These are phyloP conservation scores for Heterodera schachtii DNA, from an alignment of 1,140 invertebrate genomes.

Conservation along the genomic window DNA sequence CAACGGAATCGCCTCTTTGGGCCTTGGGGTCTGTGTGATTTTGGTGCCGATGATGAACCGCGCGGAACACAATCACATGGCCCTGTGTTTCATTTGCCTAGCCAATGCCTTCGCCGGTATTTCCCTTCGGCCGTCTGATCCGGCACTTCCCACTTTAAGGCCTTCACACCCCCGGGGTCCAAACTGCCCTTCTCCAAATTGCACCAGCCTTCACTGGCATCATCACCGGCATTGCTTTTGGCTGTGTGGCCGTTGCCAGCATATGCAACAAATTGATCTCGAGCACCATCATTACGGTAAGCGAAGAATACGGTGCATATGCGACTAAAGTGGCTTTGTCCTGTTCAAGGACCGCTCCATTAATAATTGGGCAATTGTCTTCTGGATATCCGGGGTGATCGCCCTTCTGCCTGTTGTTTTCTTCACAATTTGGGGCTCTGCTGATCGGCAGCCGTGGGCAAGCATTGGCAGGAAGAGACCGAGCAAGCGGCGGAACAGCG, in stretches of 20 bases:
- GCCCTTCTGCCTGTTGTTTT: slow-evolving; percentile 45
- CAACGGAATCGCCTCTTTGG: slow-evolving; percentile 61
- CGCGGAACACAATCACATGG: slow-evolving; percentile 38
- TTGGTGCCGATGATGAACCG: slow-evolving; percentile 53
- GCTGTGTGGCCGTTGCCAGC: slow-evolving; percentile 58
- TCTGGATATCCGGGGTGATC: slow-evolving; percentile 41
- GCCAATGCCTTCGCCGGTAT: slow-evolving; percentile 63
- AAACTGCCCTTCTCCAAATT: slow-evolving; percentile 62
- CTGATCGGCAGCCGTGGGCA: slow-evolving; percentile 40
- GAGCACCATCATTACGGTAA: slow-evolving; percentile 23
- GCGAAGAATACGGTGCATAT: neutral
- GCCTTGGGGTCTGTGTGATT: slow-evolving; percentile 56
- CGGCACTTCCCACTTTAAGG: slow-evolving; percentile 45
- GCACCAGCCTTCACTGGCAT: slow-evolving; percentile 63
- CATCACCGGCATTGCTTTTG: slow-evolving; percentile 61
- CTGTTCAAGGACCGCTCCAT: slow-evolving; percentile 26
- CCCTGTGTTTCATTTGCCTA: slow-evolving; percentile 56
- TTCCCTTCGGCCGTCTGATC: neutral
- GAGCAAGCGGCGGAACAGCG: slow-evolving; percentile 4
- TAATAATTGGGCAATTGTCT: slow-evolving; percentile 35
- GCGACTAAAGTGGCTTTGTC: neutral
- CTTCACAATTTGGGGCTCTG: slow-evolving; percentile 52
- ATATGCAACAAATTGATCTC: slow-evolving; percentile 39
- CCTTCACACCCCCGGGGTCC: slow-evolving; percentile 63
- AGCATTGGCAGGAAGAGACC: slow-evolving; percentile 22